phyloP scores from a whole-genome alignment of 2,888 invertebrate genomes.

The Melanophora roralis region DNA sequence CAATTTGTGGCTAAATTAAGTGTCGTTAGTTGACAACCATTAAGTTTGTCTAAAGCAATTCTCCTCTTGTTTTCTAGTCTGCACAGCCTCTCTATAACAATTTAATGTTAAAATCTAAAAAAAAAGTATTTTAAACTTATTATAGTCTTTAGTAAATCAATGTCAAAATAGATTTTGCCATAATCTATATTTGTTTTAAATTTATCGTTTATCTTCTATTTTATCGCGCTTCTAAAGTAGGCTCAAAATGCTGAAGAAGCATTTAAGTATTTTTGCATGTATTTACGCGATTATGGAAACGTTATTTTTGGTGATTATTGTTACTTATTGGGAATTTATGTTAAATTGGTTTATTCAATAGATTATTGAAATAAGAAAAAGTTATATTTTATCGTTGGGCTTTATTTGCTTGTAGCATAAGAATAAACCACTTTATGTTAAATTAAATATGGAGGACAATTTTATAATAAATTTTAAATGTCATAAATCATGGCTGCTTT shows the following conservation, averaged over 20 bases:
- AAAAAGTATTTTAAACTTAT: constrained; percentile 15
- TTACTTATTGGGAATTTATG: neutral
- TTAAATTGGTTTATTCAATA: constrained; percentile 7
- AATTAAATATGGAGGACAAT: too few relatives aligned
- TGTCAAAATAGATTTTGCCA: constrained; percentile 27
- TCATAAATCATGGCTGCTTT: too few relatives aligned
- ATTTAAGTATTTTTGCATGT: neutral
- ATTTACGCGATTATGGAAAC: constrained; percentile 24
- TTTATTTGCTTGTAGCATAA: too few relatives aligned
- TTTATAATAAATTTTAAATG: too few relatives aligned
- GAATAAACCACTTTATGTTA: too few relatives aligned
- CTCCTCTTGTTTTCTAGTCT: neutral
- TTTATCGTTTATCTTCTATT: neutral
- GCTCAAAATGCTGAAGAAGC: neutral
- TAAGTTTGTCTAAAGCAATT: constrained; percentile 29
- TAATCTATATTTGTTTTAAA: constrained; percentile 18
- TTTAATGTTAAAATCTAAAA: neutral
- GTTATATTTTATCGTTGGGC: too few relatives aligned
- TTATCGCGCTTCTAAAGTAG: neutral
- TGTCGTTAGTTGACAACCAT: constrained; percentile 51
- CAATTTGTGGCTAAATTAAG: constrained; percentile 55
- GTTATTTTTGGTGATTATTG: neutral
- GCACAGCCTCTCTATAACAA: neutral
- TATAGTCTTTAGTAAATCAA: constrained; percentile 37
- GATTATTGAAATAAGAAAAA: neutral